Base-by-base conservation (phyloP, 2,888 invertebrate genomes). In the Pyrocoelia pectoralis region DNA sequence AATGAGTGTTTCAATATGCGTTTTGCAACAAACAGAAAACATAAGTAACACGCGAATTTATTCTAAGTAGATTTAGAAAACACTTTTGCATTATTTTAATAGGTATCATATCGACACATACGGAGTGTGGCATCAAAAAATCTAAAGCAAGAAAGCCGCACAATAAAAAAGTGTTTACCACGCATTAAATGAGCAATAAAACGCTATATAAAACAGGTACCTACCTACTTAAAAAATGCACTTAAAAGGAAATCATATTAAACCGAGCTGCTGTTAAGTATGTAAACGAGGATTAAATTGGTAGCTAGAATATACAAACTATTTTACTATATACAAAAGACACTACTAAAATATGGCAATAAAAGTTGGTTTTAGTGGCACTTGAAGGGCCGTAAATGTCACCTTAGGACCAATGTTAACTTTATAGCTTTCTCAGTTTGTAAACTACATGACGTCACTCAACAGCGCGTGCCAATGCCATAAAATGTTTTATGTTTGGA, bases 371-470 rank as follows among this genome's bases (percentile, higher is more conserved):
- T 85, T 85, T 85, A 84, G 83, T 83, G 83, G 81, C 81, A 82
- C 84, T 85, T 84, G 83, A 84, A 83, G 81, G 83, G 81, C 84
- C 84, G 83, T 84, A 84, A 84, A 85, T 82, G 85, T 85, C 85
- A 81, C 75, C 75, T 75, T 46, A 78, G 75, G 76, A 76, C 77
- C 78, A 73, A 76, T 76, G 74, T 71, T 71, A 73, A 75, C 73
- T 79, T 64, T 76, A 77, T 74, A 72, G 73, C 68, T 72, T 73
- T 74, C 72, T 73, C 77, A 76, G 73, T 73, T 73, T 75, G 73
- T 77, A 76, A 76, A 77, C 70, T 65, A 66, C 56, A 41, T 65
- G 61, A 67, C 66, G 68, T 66, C 65, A 61, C 53, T 59, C 52
- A 53, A 55, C 58, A 64, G 68, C 70, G 72, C 67, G 73, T 72